Percentiles rank a stretch among this genome's conserved stretches.
These are phyloP conservation scores for Moxostoma hubbsi DNA, from an alignment of 2,797 vertebrate genomes.

Conservation along the genomic window DNA sequence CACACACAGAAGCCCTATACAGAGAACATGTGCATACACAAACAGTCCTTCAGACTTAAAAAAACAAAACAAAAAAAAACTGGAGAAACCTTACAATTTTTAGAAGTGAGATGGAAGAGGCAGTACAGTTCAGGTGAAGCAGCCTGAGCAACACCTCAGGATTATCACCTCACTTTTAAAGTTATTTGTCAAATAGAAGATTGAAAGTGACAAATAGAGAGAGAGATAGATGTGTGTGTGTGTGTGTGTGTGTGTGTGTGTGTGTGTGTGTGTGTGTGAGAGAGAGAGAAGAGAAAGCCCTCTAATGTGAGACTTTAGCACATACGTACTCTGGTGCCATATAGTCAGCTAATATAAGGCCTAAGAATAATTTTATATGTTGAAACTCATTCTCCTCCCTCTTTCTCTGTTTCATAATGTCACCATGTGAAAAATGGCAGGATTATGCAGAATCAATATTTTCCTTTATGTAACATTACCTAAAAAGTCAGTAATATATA, in stretches of 20 bases:
- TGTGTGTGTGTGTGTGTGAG: not conserved
- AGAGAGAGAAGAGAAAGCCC: not conserved
- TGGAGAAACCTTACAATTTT: not conserved
- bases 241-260: not conserved
- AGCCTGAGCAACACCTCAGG: constrained; percentile 15
- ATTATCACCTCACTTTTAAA: constrained; percentile 23
- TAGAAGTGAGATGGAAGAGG: not conserved
- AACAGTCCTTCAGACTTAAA: constrained; percentile 17
- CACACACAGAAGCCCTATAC: not conserved
- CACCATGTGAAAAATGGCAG: constrained; percentile 35
- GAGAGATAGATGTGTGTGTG: not conserved
- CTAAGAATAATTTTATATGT: not conserved
- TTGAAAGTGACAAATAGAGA: constrained; percentile 13
- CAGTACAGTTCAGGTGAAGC: constrained; percentile 3
- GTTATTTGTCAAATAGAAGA: not conserved
- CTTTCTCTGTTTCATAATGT: not conserved
- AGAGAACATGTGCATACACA: not conserved
- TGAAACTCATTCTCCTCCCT: constrained; percentile 6
- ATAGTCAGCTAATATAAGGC: constrained; percentile 2
- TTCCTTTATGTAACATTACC: constrained; percentile 37
- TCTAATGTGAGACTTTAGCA: not conserved
- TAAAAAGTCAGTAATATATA: constrained; percentile 43
- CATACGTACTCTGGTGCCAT: not conserved
- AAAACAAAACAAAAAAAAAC: not conserved
- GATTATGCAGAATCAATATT: constrained; percentile 38